A percentile compares a stretch with the other conserved stretches of the same genome.
These are phyloP conservation scores for Odobenus rosmarus DNA, from an alignment of 2,113 vertebrate species.

Conservation along the genomic window DNA sequence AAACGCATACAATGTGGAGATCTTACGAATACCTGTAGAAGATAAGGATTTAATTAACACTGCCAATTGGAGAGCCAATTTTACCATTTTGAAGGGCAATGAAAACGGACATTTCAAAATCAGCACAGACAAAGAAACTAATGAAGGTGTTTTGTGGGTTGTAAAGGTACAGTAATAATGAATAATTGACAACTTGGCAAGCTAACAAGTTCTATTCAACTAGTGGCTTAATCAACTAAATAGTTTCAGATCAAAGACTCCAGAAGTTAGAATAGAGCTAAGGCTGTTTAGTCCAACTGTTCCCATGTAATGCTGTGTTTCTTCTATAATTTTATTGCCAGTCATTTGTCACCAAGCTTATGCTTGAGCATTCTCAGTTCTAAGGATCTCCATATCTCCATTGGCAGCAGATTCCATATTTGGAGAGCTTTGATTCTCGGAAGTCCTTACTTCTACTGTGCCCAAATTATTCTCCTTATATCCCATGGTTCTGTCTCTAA, in stretches of 20 bases:
- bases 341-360: not conserved
- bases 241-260: not conserved
- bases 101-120: conserved; percentile 91
- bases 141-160: conserved; percentile 90
- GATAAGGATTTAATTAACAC: conserved; percentile 90
- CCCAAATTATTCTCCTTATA: not conserved
- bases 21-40: conserved; percentile 88
- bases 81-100: conserved; percentile 91
- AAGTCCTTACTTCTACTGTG: not conserved
- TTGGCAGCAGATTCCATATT: not conserved
- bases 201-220: not conserved
- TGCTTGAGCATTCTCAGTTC: not conserved
- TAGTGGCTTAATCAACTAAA: not conserved
- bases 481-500: not conserved
- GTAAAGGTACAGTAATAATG: conserved; percentile 87
- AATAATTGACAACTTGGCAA: not conserved
- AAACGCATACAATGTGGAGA: conserved; percentile 86
- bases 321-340: not conserved
- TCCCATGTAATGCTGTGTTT: not conserved
- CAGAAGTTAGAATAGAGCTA: not conserved
- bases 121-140: conserved; percentile 89
- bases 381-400: not conserved
- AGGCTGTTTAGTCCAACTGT: not conserved
- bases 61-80: conserved; percentile 89
- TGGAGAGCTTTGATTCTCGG: not conserved